Evolutionary conservation across 2,113 vertebrate genomes (phyloP), one percentile per base, ranked within the genome.

Genomic region (pig (Sus scrofa)): DNA sequence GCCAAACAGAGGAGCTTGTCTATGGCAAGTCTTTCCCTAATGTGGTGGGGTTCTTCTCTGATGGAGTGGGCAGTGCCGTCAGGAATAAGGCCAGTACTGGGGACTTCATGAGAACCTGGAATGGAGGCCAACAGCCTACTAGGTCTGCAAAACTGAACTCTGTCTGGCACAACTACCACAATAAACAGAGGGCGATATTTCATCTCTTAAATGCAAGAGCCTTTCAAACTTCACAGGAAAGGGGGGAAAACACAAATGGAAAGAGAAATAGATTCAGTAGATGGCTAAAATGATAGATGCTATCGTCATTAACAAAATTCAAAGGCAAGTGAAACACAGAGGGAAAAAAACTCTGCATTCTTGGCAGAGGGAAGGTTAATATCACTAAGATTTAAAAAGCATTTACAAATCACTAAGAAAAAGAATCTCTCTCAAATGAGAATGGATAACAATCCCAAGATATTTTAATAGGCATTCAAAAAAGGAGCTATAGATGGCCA

Each of bases 1-100:
- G 65, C 26, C 67, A 93, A 94, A 96, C 34, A 93, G 82, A 50
- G 71, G 62, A 90, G 71, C 34, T 90, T 22, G 39, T 22, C 90
- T 56, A 91, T 10, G 73, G 73, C 34, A 60, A n/a, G 27, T 19
- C 74, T 88, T n/a, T 12, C 63, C 32, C 56, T 63, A 34, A 52
- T 26, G 39, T 32, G 44, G 52, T 0, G 3, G 20, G 58, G 11
- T 14, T 89, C 62, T 92, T 92, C 67, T n/a, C 50, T 70, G 87
- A 62, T 62, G 10, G 79, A 50, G 30, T 8, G 73, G 89, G 24
- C 62, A 70, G 6, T 44, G 54, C 24, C 62, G 32, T 83, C 44
- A 77, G 79, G 58, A 78, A 60, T n/a, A 92, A 77, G n/a, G 62
- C 65, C 74, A 91, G 86, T 6, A 54, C 26, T 2, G 1, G 18